Base-by-base conservation (phyloP, 2,888 invertebrate species). In the Agrochola circellaris region DNA sequence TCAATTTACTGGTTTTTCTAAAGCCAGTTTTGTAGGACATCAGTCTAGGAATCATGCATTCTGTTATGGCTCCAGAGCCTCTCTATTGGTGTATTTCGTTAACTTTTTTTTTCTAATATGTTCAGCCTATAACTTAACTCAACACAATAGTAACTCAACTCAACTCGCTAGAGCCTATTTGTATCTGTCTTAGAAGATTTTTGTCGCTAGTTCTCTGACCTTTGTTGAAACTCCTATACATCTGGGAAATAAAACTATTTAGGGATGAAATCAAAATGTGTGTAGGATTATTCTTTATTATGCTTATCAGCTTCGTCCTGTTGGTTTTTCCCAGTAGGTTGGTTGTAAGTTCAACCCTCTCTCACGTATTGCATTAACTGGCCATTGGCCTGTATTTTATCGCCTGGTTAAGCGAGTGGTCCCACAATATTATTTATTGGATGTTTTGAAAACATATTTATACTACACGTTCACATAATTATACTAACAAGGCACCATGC, bases 301-400 rank as follows among this genome's bases (percentile, higher is more conserved):
- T 45, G 54, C 17, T 7, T 15, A 6, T 15, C 1, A 58, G 0
- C n/a, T 26, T 34, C n/a, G 30, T n/a, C 34, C 5, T n/a, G 17
- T 42, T 61, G 79, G 78, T 8, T 78, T 77, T 78, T 45, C 58
- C 79, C 78, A 79, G 48, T 9, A 42, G 2, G n/a, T 71, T 34
- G 9, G 23, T 17, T n/a, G 45, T 62, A 8, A 48, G 38, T 42
- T 64, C 64, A 64, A 42, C 56, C 45, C 56, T 42, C 17, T 58
- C 30, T 48, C 34, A 26, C 6, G 0, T n/a, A 7, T 48, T 23
- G 26, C 11, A 17, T 30, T n/a, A 56, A 2, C n/a, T 56, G 70
- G 64, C 20, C 48, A 51, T 51, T 69, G 20, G 5, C 78, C 13
- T 42, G 48, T 70, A 30, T 1, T 34, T 69, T 8, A 58, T 62